A percentile compares a stretch with the other conserved stretches of the same genome.
Evolutionary conservation across 1,140 invertebrate species (phyloP).

Genomic region (Cyclargus thomasi): DNA sequence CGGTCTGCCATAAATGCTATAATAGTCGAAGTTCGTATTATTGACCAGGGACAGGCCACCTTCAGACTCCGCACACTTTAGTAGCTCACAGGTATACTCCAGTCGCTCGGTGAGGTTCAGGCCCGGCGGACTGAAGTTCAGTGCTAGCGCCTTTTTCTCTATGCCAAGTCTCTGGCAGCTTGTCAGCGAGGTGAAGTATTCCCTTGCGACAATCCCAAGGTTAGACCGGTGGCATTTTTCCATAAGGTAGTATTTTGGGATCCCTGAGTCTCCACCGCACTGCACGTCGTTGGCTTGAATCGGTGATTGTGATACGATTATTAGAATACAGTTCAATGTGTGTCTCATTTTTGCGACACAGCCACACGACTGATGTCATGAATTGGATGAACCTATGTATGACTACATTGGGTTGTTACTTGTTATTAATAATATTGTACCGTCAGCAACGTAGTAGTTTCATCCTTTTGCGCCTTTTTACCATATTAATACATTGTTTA

Average conservation of each 20-base stretch:
- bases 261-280: conserved; percentile 18
- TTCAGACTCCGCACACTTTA: conserved; percentile 78
- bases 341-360: not conserved
- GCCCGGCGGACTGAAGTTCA: conserved; percentile 76
- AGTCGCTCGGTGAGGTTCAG: conserved; percentile 33
- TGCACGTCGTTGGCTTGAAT: not conserved
- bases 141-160: conserved; percentile 77
- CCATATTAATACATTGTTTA: no score
- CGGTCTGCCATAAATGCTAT: conserved; percentile 75
- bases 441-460: no score
- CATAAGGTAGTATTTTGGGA: conserved; percentile 56
- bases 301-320: not conserved
- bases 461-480: no score
- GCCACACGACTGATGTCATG: not conserved
- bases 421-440: no score
- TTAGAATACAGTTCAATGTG: not conserved
- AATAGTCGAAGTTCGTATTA: conserved; percentile 77
- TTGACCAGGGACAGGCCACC: conserved; percentile 69
- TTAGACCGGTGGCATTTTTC: conserved; percentile 58
- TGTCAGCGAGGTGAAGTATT: conserved; percentile 50
- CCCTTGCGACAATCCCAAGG: conserved; percentile 43
- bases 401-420: no score
- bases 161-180: conserved; percentile 76
- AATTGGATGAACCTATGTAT: not conserved
- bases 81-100: conserved; percentile 70